Base-by-base conservation (phyloP, 1,140 invertebrate species). In the Micrasema longulum region DNA sequence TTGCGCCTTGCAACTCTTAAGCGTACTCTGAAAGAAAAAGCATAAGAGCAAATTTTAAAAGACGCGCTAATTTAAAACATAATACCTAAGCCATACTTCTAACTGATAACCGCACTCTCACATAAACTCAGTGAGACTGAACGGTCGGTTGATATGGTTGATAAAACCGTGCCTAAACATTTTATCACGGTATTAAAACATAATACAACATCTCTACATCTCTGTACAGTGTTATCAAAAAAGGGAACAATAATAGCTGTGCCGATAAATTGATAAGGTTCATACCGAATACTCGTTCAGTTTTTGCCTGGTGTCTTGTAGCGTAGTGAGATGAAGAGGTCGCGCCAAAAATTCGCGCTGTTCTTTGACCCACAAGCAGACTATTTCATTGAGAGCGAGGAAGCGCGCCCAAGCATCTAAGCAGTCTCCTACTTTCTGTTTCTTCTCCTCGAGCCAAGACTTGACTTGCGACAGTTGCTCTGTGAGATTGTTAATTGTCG, bases 351-450 rank as follows among this genome's bases (percentile, higher is more conserved):
- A 94, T 45, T 87, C 84, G 68, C 89, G 89, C 80, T 96, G 95
- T 74, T 94, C 93, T 43, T 90, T 88, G 1, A 92, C 90, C 96
- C 96, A 97, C 50, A 87, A 82, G 78, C 92, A 90, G 2, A 98
- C 91, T 72, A 90, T 86, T 75, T 93, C 89, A 76, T 96, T 90
- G 47, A 96, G 86, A 55, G 92, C 89, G 63, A 96, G 86, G 87
- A 97, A 97, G 50, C 92, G 88, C 53, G 93, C 91, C 88, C 94
- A 95, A 10, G 95, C 91, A 77, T 97, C 95, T 73, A 96, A 86
- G 26, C 92, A 93, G 78, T 97, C 95, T 23, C 92, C 92, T 23
- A 97, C 90, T 78, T 94, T 88, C 76, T 91, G 89, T 78, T 92
- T 93, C 82, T 92, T 92, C 74, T 94, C 93, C 66, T 95, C 93